Percentiles rank a stretch among this genome's conserved stretches.
Conservation (phyloP, 1,140 invertebrate genomes). For the Aleiodes sp. region DNA sequence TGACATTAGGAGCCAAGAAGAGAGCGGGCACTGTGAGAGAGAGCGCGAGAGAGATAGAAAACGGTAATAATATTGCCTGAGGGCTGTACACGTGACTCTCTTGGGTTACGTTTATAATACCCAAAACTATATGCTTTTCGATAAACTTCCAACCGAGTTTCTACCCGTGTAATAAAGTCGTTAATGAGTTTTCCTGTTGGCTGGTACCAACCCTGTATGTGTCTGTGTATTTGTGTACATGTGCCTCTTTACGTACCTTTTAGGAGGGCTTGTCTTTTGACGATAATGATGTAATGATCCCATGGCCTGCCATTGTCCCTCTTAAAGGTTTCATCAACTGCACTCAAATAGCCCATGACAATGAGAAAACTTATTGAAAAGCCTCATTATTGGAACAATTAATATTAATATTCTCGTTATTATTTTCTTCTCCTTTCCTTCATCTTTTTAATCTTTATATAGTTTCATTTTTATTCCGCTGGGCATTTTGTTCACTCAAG, state of each 20-base stretch:
- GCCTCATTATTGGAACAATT: neutral
- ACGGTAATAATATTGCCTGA: constrained; percentile 14
- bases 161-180: constrained; percentile 36
- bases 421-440: neutral
- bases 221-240: too few relatives aligned
- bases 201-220: constrained; percentile 1
- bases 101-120: constrained; percentile 26
- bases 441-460: neutral
- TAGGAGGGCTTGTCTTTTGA: constrained; percentile 14
- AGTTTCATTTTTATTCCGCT: neutral
- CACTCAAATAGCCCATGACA: neutral
- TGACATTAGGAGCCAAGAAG: constrained; percentile 26
- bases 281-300: constrained; percentile 27
- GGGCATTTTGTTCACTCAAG: neutral
- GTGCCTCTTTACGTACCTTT: constrained; percentile 16
- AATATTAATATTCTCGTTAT: constrained; percentile 17
- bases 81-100: constrained; percentile 34
- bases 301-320: neutral
- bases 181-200: constrained; percentile 37
- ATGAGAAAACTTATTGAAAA: neutral
- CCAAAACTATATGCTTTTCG: constrained; percentile 21
- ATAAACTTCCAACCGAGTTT: constrained; percentile 29
- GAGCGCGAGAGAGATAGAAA: neutral
- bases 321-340: constrained; percentile 4
- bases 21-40: too few relatives aligned